Conservation (phyloP, 2,113 vertebrate genomes). For the Oreocharis arfaki region DNA sequence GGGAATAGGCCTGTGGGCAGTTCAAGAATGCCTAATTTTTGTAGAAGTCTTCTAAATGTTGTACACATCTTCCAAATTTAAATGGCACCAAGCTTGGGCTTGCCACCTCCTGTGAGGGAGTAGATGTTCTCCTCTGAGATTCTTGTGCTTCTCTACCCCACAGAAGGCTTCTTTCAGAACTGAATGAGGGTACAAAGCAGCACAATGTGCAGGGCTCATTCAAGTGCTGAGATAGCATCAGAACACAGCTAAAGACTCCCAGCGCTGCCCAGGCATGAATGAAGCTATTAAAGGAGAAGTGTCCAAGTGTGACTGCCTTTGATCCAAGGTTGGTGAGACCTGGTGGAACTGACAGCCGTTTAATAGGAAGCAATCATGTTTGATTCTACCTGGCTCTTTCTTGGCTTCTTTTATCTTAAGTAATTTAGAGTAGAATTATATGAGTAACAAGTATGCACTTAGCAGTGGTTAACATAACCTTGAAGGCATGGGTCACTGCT, state of each 20-base stretch:
- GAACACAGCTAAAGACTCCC: not conserved
- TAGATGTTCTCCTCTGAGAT: not conserved
- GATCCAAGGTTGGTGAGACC: not conserved
- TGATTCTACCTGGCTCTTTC: not conserved
- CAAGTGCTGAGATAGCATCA: not conserved
- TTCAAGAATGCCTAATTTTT: not conserved
- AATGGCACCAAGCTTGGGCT: not conserved
- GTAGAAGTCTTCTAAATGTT: not conserved
- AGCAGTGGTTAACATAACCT: not conserved
- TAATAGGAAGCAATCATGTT: conserved; percentile 11
- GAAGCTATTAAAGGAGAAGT: conserved; percentile 4
- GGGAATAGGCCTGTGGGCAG: not conserved
- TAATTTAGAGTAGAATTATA: not conserved
- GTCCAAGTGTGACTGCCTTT: conserved; percentile 49
- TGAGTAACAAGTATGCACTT: not conserved
- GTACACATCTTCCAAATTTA: rapidly evolving
- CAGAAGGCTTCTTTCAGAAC: not conserved
- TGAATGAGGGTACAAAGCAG: not conserved
- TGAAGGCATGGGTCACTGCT: not conserved
- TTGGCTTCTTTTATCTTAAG: conserved; percentile 19
- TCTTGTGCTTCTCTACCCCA: not conserved
- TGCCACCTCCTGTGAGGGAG: not conserved
- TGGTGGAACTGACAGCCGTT: conserved; percentile 20
- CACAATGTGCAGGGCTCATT: not conserved
- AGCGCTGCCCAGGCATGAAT: not conserved